Evolutionary conservation across 30 jellyfish, hydroid and myxozoan species (phyloP).

Genomic region (Phacellophora camtschatica): DNA sequence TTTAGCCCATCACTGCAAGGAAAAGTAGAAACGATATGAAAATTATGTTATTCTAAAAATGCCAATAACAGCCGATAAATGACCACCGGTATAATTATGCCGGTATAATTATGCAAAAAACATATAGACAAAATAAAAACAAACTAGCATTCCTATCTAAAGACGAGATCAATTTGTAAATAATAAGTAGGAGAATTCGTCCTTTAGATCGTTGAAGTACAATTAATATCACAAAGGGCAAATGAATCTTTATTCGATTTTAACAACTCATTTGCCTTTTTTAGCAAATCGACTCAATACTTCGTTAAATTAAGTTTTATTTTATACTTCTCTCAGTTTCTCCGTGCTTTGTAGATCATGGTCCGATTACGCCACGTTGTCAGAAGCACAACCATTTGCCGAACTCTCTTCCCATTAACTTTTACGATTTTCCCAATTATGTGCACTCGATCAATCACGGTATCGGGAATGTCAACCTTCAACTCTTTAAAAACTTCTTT

Average conservation of each 20-base stretch:
- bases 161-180: too few relatives aligned
- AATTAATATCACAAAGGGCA: neutral
- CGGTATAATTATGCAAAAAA: too few relatives aligned
- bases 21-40: too few relatives aligned
- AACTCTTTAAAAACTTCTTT: neutral
- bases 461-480: neutral
- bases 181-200: too few relatives aligned
- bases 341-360: constrained; percentile 1
- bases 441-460: constrained; percentile 1
- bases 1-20: too few relatives aligned
- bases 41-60: too few relatives aligned
- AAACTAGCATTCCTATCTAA: too few relatives aligned
- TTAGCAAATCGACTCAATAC: neutral
- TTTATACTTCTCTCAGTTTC: neutral
- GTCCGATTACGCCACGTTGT: constrained; percentile 7
- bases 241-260: neutral
- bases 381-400: neutral
- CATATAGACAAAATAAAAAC: too few relatives aligned
- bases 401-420: neutral
- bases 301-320: neutral
- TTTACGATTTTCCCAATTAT: neutral
- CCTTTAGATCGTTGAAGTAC: too few relatives aligned
- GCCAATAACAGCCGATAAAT: too few relatives aligned
- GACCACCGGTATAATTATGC: too few relatives aligned
- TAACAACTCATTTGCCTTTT: neutral